These are phyloP conservation scores for Macropus fuliginosus DNA, from an alignment of 2,797 vertebrate species.

Conservation along the genomic window DNA sequence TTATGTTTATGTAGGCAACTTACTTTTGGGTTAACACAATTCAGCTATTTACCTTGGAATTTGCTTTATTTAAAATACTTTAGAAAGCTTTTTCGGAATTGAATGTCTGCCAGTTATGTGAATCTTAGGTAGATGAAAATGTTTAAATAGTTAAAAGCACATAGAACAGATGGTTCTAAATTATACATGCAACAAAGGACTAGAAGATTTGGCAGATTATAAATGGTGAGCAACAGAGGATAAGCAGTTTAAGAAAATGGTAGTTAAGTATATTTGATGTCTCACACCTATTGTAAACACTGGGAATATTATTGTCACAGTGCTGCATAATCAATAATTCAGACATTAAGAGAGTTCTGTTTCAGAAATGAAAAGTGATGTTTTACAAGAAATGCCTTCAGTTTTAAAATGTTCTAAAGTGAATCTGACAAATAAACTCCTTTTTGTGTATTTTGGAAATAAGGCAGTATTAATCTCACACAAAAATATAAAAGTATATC, in stretches of 20 bases:
- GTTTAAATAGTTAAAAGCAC: slow-evolving; percentile 84
- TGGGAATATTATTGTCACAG: slow-evolving; percentile 59
- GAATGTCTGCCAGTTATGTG: slow-evolving; percentile 78
- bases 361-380: slow-evolving; percentile 61
- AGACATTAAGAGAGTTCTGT: slow-evolving; percentile 53
- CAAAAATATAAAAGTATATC: slow-evolving; percentile 56
- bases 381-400: slow-evolving; percentile 57
- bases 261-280: slow-evolving; percentile 77
- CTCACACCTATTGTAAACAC: slow-evolving; percentile 77
- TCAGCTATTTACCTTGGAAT: slow-evolving; percentile 63
- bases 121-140: slow-evolving; percentile 82
- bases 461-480: neutral
- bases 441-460: slow-evolving; percentile 35
- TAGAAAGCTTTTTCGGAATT: slow-evolving; percentile 72
- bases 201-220: slow-evolving; percentile 83
- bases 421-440: neutral
- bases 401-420: slow-evolving; percentile 58
- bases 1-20: slow-evolving; percentile 63
- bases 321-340: slow-evolving; percentile 77
- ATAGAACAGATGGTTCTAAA: slow-evolving; percentile 86
- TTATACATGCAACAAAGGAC: slow-evolving; percentile 84
- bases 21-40: slow-evolving; percentile 63
- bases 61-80: slow-evolving; percentile 65
- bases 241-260: slow-evolving; percentile 82
- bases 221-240: slow-evolving; percentile 82